phyloP scores from a whole-genome alignment of 2,113 vertebrate species.

The Indicator indicator region DNA sequence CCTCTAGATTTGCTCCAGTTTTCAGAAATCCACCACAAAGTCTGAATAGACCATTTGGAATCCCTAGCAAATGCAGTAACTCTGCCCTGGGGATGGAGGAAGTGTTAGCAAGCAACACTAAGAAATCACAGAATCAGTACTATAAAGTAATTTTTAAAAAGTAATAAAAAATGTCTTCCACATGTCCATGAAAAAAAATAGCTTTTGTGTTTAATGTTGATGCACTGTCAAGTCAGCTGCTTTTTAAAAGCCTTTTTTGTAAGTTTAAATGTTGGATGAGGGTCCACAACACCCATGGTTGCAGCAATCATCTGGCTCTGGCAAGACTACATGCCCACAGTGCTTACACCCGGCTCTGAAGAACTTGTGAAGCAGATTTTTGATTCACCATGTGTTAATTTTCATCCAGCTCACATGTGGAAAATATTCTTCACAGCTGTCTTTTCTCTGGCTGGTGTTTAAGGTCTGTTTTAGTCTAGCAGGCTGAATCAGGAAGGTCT shows the following conservation, averaged over 20 bases:
- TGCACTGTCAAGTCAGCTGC: accelerated
- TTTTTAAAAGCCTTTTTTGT: neutral
- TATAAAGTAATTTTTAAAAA: neutral
- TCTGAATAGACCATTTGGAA: neutral
- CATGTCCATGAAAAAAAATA: neutral
- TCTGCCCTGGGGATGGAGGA: neutral
- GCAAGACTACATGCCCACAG: too few relatives aligned
- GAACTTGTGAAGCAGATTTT: neutral
- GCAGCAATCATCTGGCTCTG: neutral
- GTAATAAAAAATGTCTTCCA: neutral
- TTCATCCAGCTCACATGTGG: neutral
- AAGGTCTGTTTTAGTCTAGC: accelerated
- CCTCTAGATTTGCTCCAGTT: neutral
- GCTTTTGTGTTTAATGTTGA: neutral
- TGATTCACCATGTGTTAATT: accelerated
- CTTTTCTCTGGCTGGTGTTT: neutral
- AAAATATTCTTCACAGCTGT: neutral
- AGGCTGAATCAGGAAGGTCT: neutral
- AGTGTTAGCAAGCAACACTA: neutral
- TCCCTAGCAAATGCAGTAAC: neutral
- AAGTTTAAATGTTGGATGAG: neutral
- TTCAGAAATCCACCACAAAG: neutral
- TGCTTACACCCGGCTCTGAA: neutral
- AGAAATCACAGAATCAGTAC: neutral
- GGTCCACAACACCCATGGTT: accelerated